Evolutionary conservation across 2,888 invertebrate genomes (phyloP).

Genomic region (Microctonus aethiopoides): DNA sequence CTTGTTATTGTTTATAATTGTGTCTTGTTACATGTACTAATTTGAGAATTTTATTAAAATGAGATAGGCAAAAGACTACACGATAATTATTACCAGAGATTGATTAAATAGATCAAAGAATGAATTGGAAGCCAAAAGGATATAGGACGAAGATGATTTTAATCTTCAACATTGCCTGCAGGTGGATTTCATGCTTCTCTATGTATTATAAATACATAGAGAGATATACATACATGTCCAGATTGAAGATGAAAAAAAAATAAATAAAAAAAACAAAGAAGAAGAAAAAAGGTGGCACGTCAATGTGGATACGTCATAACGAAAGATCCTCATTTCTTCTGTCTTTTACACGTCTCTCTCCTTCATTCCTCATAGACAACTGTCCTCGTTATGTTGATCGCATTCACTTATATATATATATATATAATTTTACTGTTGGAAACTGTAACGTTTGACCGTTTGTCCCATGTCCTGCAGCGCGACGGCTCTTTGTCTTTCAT

Average conservation of each 20-base stretch:
- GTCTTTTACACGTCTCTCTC: not conserved
- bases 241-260: not conserved
- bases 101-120: not conserved
- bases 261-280: no score
- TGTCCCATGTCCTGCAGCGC: conserved; percentile 21
- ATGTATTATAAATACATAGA: no score
- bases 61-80: not conserved
- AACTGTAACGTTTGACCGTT: conserved; percentile 10
- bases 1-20: not conserved
- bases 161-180: not conserved
- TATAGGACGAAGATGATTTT: not conserved
- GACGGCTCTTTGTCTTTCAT: conserved; percentile 52
- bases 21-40: not conserved
- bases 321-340: conserved; percentile 12
- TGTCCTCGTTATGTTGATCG: not conserved
- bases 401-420: not conserved
- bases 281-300: not conserved
- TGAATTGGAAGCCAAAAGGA: not conserved
- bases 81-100: not conserved
- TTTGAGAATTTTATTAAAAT: not conserved
- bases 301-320: not conserved
- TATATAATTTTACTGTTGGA: not conserved
- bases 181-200: not conserved
- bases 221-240: no score
- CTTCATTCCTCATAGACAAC: conserved; percentile 6